phyloP scores from a whole-genome alignment of 2,888 invertebrate species.

The Hemaris fuciformis region DNA sequence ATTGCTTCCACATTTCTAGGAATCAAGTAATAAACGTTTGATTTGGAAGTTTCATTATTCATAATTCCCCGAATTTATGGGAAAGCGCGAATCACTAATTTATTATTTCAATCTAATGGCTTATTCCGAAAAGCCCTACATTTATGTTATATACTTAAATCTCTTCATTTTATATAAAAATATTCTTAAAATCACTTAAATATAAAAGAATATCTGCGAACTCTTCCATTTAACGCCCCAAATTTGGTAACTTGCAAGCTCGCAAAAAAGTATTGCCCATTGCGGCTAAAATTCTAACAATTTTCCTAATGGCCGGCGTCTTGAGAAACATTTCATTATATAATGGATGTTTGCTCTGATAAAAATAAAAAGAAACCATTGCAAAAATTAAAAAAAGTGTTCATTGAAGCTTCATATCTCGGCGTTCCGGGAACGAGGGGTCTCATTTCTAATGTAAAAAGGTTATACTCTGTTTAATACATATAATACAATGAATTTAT shows the following conservation, averaged over 20 bases:
- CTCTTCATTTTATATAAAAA: too few relatives aligned
- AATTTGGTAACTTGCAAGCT: not conserved
- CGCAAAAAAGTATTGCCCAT: not conserved
- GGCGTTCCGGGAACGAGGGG: slow-evolving; percentile 11
- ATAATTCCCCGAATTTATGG: too few relatives aligned
- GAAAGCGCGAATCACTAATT: too few relatives aligned
- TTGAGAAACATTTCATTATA: slow-evolving; percentile 37
- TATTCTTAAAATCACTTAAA: too few relatives aligned
- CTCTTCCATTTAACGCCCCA: not conserved
- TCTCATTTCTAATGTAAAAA: slow-evolving; percentile 2
- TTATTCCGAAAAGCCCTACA: too few relatives aligned
- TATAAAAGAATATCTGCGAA: not conserved
- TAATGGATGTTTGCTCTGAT: slow-evolving; percentile 37
- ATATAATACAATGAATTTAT: not conserved
- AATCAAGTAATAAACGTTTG: too few relatives aligned
- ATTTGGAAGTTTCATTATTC: too few relatives aligned
- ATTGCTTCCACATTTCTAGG: too few relatives aligned
- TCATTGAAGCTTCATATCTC: slow-evolving; percentile 17
- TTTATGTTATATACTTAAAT: too few relatives aligned
- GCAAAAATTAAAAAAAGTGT: slow-evolving; percentile 27
- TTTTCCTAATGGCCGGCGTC: slow-evolving; percentile 39
- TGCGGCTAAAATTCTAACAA: slow-evolving; percentile 29
- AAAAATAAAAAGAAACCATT: slow-evolving; percentile 28
- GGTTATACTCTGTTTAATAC: not conserved
- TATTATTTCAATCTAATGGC: too few relatives aligned